These are phyloP conservation scores for Cinclus mexicanus DNA, from an alignment of 2,113 vertebrate species.

Conservation along the genomic window DNA sequence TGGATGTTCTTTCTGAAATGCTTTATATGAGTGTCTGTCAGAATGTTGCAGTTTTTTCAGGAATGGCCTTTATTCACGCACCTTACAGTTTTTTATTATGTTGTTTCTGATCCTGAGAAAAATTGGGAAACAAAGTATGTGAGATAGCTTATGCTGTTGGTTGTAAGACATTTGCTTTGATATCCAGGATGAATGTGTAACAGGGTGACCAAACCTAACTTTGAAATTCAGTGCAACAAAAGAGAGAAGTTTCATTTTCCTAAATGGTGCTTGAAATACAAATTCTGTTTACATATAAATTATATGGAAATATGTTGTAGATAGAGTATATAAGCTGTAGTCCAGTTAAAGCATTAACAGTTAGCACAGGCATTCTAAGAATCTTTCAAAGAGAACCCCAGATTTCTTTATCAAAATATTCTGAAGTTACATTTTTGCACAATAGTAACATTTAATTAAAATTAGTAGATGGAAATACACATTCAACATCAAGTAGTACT, in stretches of 20 bases:
- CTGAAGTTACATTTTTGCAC: conserved; percentile 18
- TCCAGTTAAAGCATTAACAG: conserved; percentile 27
- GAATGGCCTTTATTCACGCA: conserved; percentile 59
- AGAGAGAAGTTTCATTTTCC: conserved; percentile 38
- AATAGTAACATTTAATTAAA: neutral
- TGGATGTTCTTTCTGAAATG: conserved; percentile 55
- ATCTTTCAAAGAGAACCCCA: conserved; percentile 9
- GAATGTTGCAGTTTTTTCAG: conserved; percentile 57
- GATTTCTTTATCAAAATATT: conserved; percentile 49
- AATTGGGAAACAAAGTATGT: conserved; percentile 35
- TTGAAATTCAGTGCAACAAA: conserved; percentile 27
- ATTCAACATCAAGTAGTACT: conserved; percentile 45
- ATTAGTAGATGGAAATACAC: conserved; percentile 5
- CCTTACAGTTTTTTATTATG: conserved; percentile 52
- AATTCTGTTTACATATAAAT: conserved; percentile 60
- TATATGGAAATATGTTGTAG: conserved; percentile 38
- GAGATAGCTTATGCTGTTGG: neutral
- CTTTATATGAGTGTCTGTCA: conserved; percentile 58
- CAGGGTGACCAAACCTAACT: conserved; percentile 42
- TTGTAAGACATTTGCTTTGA: neutral
- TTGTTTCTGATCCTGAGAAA: conserved; percentile 63
- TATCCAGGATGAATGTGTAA: conserved; percentile 56
- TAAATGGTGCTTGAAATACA: conserved; percentile 63
- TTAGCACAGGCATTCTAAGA: conserved; percentile 24
- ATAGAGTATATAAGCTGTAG: conserved; percentile 21